A percentile compares a stretch with the other conserved stretches of the same genome.
Evolutionary conservation across 2,888 invertebrate genomes (phyloP).

Genomic region (Heliconius hortense): DNA sequence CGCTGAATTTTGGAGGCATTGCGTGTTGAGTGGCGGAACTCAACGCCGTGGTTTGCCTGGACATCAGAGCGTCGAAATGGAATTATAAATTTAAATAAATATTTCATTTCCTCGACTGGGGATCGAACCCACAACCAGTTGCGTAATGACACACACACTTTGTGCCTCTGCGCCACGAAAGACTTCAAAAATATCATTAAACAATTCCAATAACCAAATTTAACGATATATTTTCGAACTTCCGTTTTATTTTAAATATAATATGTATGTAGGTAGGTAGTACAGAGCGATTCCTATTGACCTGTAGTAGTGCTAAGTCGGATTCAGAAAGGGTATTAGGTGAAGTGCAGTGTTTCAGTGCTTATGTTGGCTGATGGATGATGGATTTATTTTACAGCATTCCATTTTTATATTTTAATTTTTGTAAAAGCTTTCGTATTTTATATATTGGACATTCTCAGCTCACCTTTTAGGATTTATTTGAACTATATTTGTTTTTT

Average conservation of each 20-base stretch:
- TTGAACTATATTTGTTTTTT: no score
- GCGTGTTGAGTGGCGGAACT: no score
- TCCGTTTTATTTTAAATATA: neutral
- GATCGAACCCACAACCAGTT: no score
- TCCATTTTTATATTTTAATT: constrained; percentile 14
- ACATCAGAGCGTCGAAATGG: no score
- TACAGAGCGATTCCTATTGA: constrained; percentile 2
- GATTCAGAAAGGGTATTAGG: constrained; percentile 23
- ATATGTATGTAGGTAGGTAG: neutral
- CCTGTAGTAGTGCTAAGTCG: constrained; percentile 18
- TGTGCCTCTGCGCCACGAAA: no score
- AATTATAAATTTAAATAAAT: no score
- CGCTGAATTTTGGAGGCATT: no score
- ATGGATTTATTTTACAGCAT: constrained; percentile 19
- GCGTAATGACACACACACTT: no score
- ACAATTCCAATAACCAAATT: neutral
- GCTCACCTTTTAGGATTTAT: no score
- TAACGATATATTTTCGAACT: neutral
- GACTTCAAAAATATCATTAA: neutral
- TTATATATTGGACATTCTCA: neutral
- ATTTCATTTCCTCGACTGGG: no score
- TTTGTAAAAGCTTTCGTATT: constrained; percentile 1
- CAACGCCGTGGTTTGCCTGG: no score
- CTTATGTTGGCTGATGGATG: constrained; percentile 21
- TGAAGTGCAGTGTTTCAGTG: constrained; percentile 25